phyloP scores from a whole-genome alignment of 2,113 vertebrate species.

The Muscicapa adusta region DNA sequence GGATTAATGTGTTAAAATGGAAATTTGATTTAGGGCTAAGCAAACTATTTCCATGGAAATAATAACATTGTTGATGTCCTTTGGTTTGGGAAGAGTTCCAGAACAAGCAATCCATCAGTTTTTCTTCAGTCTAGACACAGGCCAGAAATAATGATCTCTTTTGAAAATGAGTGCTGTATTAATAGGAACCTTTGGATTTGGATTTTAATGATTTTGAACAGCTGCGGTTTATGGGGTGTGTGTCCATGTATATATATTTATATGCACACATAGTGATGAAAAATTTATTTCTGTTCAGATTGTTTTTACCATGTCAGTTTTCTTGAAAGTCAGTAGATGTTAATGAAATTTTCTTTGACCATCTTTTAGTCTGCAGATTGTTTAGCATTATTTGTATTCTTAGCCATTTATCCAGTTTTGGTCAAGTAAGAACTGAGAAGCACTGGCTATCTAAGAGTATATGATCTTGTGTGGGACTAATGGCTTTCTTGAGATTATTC shows the following conservation, averaged over 20 bases:
- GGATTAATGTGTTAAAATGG: slow-evolving; percentile 46
- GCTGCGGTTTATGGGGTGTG: not conserved
- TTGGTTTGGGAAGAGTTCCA: slow-evolving; percentile 15
- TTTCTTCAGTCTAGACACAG: slow-evolving; percentile 20
- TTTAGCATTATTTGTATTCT: not conserved
- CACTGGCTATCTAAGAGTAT: not conserved
- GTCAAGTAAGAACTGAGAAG: not conserved
- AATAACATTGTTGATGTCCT: not conserved
- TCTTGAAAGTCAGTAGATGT: not conserved
- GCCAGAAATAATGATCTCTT: slow-evolving; percentile 5
- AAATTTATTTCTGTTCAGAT: not conserved
- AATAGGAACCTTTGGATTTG: not conserved
- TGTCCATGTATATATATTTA: not conserved
- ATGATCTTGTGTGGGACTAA: not conserved
- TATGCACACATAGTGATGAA: accelerated
- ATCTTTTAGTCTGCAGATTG: not conserved
- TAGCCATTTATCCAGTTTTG: not conserved
- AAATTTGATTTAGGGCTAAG: slow-evolving; percentile 36
- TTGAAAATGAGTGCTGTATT: not conserved
- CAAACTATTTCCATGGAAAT: slow-evolving; percentile 22
- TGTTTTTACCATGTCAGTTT: not conserved
- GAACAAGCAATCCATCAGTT: slow-evolving; percentile 10
- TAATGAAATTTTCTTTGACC: no score
- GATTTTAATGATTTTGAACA: not conserved
- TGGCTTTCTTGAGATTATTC: not conserved